Conservation (phyloP, 2,113 vertebrate species). For the Urocynchramus pylzowi region DNA sequence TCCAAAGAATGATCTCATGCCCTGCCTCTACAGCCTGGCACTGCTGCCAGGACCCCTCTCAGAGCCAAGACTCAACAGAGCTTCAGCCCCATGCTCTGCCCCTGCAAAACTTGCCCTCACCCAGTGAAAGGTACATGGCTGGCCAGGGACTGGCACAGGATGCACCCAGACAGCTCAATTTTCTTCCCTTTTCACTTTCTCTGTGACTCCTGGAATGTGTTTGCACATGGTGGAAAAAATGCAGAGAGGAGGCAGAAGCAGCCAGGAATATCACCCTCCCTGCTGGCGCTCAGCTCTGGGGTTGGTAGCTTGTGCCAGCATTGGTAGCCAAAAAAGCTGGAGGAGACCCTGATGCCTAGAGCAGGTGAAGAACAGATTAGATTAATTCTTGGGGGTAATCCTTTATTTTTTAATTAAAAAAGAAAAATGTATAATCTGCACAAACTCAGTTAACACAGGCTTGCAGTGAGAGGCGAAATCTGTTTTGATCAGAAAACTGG, state of each 20-base stretch:
- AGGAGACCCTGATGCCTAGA: neutral
- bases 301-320: neutral
- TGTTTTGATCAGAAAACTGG: slow-evolving; percentile 1
- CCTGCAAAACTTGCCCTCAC: neutral
- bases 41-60: neutral
- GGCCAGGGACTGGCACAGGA: accelerated
- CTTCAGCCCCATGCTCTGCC: neutral
- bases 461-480: neutral
- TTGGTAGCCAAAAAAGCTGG: neutral
- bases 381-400: neutral
- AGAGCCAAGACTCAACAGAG: neutral
- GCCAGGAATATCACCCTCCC: neutral
- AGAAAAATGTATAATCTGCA: neutral
- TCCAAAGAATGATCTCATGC: slow-evolving; percentile 14
- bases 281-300: accelerated
- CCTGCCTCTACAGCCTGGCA: neutral
- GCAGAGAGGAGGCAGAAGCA: neutral
- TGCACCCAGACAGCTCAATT: neutral
- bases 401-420: neutral
- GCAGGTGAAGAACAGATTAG: neutral
- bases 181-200: neutral
- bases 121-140: accelerated
- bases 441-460: neutral
- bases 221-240: slow-evolving; percentile 43
- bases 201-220: neutral